phyloP scores from a whole-genome alignment of 2,797 vertebrate species.

The Protosalanx chinensis region DNA sequence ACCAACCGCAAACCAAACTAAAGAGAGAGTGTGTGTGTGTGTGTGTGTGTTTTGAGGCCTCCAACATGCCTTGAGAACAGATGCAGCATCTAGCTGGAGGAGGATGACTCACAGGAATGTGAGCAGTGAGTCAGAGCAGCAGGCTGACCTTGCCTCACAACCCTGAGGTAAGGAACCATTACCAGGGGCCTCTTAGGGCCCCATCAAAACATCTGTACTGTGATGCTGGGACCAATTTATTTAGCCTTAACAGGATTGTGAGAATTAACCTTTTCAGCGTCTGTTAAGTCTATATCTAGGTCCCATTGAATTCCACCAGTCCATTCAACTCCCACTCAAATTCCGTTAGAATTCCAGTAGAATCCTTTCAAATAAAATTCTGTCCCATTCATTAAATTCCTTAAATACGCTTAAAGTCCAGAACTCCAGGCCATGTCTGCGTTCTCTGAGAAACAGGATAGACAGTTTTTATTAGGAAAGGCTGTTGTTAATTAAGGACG shows the following conservation, averaged over 20 bases:
- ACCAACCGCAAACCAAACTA: neutral
- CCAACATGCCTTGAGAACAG: constrained; percentile 12
- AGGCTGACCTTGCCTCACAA: neutral
- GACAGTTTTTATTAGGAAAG: constrained; percentile 21
- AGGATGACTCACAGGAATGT: constrained; percentile 28
- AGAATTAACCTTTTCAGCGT: neutral
- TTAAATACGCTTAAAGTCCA: too few relatives aligned
- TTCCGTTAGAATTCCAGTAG: too few relatives aligned
- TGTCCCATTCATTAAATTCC: too few relatives aligned
- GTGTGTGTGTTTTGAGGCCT: constrained; percentile 7
- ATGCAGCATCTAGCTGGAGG: constrained; percentile 18
- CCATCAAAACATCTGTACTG: neutral
- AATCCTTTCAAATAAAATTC: too few relatives aligned
- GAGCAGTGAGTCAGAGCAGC: constrained; percentile 9
- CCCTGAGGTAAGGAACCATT: neutral
- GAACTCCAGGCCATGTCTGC: too few relatives aligned
- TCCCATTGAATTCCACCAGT: neutral
- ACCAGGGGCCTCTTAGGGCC: neutral
- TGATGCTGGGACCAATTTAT: too few relatives aligned
- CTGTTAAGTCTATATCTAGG: neutral
- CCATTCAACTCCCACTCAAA: too few relatives aligned
- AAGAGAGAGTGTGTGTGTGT: constrained; percentile 8
- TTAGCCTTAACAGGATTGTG: neutral
- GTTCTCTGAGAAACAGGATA: constrained; percentile 1
- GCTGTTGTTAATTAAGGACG: constrained; percentile 26